phyloP scores from a whole-genome alignment of 2,113 vertebrate genomes.

The Stomatorhinus ivindoensis region DNA sequence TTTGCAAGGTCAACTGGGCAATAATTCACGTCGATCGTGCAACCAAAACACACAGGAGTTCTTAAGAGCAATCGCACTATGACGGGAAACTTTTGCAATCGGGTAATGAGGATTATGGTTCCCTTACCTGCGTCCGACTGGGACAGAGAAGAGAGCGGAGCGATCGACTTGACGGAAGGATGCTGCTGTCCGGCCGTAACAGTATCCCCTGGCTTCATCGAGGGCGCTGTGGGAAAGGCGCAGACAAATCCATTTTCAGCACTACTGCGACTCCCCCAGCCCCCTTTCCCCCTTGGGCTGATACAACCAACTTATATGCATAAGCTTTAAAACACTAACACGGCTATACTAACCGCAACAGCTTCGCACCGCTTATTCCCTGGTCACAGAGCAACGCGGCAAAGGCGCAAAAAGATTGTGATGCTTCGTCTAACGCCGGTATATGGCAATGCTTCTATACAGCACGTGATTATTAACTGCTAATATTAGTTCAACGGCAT shows the following conservation, averaged over 20 bases:
- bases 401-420: neutral
- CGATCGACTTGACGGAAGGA: neutral
- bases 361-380: neutral
- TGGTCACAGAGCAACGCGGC: neutral
- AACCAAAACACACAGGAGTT: neutral
- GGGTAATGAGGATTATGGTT: neutral
- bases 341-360: neutral
- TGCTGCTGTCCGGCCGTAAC: conserved; percentile 13
- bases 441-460: neutral
- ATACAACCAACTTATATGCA: neutral
- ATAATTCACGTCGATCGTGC: neutral
- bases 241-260: conserved; percentile 20
- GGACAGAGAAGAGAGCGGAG: neutral
- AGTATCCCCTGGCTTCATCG: neutral
- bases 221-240: conserved; percentile 7
- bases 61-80: neutral
- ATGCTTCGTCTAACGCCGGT: neutral
- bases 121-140: conserved; percentile 20
- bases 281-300: neutral
- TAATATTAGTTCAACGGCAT: neutral
- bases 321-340: neutral
- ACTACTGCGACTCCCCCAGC: neutral
- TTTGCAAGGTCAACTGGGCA: conserved; percentile 6
- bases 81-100: neutral
- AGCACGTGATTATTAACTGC: neutral